Evolutionary conservation across 2,888 invertebrate species (phyloP).

Genomic region (Ectobius pallidus): DNA sequence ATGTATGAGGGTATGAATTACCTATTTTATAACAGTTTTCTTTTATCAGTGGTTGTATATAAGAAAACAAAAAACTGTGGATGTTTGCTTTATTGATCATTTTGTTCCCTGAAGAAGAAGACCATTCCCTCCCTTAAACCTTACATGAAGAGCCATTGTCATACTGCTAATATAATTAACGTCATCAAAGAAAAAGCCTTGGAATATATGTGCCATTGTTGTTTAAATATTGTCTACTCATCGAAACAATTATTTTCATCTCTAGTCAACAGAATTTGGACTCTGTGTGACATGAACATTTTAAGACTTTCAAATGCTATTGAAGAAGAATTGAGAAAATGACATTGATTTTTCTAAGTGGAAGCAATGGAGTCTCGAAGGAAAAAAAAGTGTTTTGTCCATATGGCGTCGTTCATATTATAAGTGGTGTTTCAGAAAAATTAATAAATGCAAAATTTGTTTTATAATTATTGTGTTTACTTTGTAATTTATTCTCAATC

Average conservation of each 20-base stretch:
- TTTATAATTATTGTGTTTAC: slow-evolving; percentile 18
- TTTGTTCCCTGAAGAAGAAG: slow-evolving; percentile 16
- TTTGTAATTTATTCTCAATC: no score
- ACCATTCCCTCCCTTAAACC: slow-evolving; percentile 13
- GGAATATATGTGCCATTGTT: slow-evolving; percentile 37
- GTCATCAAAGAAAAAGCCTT: slow-evolving; percentile 35
- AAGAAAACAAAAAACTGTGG: slow-evolving; percentile 28
- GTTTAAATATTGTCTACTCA: slow-evolving; percentile 38
- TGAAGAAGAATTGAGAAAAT: slow-evolving; percentile 26
- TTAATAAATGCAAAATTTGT: slow-evolving; percentile 36
- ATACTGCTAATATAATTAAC: slow-evolving; percentile 28
- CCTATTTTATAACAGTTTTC: slow-evolving; percentile 12
- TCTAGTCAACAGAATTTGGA: slow-evolving; percentile 34
- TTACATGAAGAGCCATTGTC: slow-evolving; percentile 16
- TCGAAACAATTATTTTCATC: slow-evolving; percentile 37
- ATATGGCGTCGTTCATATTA: slow-evolving; percentile 34
- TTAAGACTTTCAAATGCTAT: slow-evolving; percentile 28
- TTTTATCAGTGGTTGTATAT: slow-evolving; percentile 34
- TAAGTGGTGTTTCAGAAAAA: slow-evolving; percentile 36
- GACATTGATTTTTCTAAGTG: slow-evolving; percentile 31
- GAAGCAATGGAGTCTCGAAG: slow-evolving; percentile 26
- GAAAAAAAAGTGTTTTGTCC: slow-evolving; percentile 33
- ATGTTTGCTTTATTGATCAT: slow-evolving; percentile 32
- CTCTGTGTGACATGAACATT: slow-evolving; percentile 15
- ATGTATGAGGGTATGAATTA: background rate